A percentile compares a stretch with the other conserved stretches of the same genome.
These are phyloP conservation scores for Eueremaeus valkanovi DNA, from an alignment of 2,888 invertebrate genomes.

Conservation along the genomic window DNA sequence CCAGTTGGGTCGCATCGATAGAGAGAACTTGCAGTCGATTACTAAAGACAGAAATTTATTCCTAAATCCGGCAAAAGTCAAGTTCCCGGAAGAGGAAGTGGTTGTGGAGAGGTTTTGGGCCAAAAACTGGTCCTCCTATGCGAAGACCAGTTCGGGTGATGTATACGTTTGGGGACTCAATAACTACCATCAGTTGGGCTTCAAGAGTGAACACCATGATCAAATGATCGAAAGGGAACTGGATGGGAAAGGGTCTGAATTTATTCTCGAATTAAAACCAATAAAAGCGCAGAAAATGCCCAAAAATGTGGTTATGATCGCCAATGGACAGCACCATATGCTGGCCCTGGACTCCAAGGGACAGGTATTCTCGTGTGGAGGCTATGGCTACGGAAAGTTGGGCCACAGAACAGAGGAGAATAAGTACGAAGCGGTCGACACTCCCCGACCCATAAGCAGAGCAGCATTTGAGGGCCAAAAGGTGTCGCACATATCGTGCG, in stretches of 20 bases:
- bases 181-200: conserved; percentile 86
- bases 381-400: conserved; percentile 85
- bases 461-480: background rate
- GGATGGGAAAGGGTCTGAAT: too few relatives aligned
- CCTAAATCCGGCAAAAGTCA: conserved; percentile 36
- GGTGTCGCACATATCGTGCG: conserved; percentile 34
- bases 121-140: conserved; percentile 77
- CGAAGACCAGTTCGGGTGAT: conserved; percentile 58
- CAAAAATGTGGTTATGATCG: conserved; percentile 54
- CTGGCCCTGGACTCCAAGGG: conserved; percentile 68
- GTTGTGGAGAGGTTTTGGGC: conserved; percentile 81
- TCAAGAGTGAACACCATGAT: background rate
- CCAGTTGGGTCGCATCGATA: conserved; percentile 74
- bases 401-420: conserved; percentile 64
- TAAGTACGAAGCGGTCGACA: conserved; percentile 38
- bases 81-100: conserved; percentile 50
- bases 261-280: conserved; percentile 16
- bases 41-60: conserved; percentile 31
- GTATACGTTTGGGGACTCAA: conserved; percentile 88
- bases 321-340: conserved; percentile 85
- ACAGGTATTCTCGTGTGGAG: conserved; percentile 70
- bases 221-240: too few relatives aligned
- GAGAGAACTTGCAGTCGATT: conserved; percentile 13
- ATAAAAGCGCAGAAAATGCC: background rate
- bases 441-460: conserved; percentile 20